Evolutionary conservation across 2,797 vertebrate species (phyloP), one percentile per base, ranked within the genome.

Genomic region (Setipinna tenuifilis): DNA sequence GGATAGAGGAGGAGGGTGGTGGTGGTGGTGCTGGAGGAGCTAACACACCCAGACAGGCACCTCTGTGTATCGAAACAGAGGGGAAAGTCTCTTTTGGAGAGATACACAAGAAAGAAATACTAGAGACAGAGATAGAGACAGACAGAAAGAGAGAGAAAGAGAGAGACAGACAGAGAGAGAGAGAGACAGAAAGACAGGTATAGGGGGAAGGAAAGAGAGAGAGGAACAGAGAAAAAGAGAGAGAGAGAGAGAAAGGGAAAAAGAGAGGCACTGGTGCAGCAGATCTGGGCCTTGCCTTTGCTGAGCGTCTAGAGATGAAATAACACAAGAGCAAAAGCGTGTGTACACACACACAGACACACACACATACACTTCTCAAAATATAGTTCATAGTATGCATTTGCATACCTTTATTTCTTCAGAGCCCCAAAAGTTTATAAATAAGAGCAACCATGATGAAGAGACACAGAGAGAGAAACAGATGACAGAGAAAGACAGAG

Each of bases 321-420:
- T 14, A 68, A 28, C 62, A 31, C 62, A 31, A 68, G 23, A 25
- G 14, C 62, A 31, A 14, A 50, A 78, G 68, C 0, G 23, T 5
- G 23, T 50, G 1, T 0, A 71, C 65, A 68, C 65, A 68, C 65
- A 31, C 65, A 65, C 23, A 23, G 6, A 62, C 2, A 28, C 23
- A 68, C 23, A 25, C 61, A 65, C 61, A 41, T 5, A 65, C 23
- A 28, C 23, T 31, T 25, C 28, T 71, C 14, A 71, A 71, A 17
- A 71, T 65, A 11, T 65, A 65, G 84, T 82, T 81, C 84, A 71
- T 19, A 83, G n/a, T 6, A 6, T 35, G 48, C 35, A 85, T 86
- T 86, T 83, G 84, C 82, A 85, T 87, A 84, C 78, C 58, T 83
- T 84, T 44, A 84, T 83, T 61, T 83, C 65, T 71, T 25, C 31